A percentile compares a stretch with the other conserved stretches of the same genome.
phyloP scores from a whole-genome alignment of 2,113 vertebrate species.

The Oryzias curvinotus region DNA sequence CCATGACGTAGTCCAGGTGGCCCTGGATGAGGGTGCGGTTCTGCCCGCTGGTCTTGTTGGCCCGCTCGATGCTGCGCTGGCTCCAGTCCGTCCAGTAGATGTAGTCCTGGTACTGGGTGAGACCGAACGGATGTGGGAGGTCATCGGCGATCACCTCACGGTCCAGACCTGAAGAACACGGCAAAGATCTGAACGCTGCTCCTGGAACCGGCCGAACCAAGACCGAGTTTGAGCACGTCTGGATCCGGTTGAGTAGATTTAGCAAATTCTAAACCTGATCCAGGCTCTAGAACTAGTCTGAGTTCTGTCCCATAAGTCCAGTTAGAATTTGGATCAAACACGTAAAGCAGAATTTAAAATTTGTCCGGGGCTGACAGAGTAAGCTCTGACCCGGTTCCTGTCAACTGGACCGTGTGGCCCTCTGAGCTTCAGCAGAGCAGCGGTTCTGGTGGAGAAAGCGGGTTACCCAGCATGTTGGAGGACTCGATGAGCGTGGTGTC shows the following conservation, averaged over 20 bases:
- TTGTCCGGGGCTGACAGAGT: no score
- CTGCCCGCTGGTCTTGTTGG: slow-evolving; percentile 96
- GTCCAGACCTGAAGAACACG: slow-evolving; percentile 79
- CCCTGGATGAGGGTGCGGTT: slow-evolving; percentile 96
- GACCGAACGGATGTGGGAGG: slow-evolving; percentile 92
- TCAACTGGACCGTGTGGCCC: no score
- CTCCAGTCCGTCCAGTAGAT: slow-evolving; percentile 99
- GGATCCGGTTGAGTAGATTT: no score
- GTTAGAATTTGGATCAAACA: no score
- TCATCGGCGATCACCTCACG: slow-evolving; percentile 96
- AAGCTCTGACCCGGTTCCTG: no score
- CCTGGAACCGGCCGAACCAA: neutral
- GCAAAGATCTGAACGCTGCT: neutral
- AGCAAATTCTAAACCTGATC: neutral
- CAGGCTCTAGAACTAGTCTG: neutral
- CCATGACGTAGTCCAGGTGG: slow-evolving; percentile 97
- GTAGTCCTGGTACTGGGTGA: slow-evolving; percentile 98
- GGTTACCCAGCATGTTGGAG: slow-evolving; percentile 92
- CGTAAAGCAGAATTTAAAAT: no score
- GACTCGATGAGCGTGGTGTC: slow-evolving; percentile 97
- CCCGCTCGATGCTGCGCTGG: slow-evolving; percentile 94
- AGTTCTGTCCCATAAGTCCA: no score
- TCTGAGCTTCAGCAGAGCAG: no score
- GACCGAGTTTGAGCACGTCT: neutral
- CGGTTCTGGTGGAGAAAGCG: no score